These are phyloP conservation scores for Coleophora flavipennella DNA, from an alignment of 2,888 invertebrate species.

Conservation along the genomic window DNA sequence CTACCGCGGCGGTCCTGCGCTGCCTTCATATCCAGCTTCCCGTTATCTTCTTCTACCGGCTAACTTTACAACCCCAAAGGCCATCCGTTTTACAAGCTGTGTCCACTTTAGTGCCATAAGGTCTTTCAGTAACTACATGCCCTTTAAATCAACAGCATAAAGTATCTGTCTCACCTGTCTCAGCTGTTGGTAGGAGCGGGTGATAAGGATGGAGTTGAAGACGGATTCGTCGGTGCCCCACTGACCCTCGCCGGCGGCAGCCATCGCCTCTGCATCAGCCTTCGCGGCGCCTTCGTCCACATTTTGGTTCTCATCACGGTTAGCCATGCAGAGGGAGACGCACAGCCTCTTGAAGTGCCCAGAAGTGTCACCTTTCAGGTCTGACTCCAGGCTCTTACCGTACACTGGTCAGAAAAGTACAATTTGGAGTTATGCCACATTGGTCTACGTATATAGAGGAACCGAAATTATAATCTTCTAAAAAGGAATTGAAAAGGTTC, in stretches of 20 bases:
- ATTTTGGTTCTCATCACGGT: conserved; percentile 91
- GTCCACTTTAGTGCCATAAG: no score
- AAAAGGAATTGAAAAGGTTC: no score
- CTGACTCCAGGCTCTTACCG: conserved; percentile 85
- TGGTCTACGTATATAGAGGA: no score
- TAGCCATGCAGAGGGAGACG: conserved; percentile 89
- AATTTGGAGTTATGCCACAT: not conserved
- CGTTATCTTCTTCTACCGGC: no score
- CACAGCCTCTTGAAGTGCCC: conserved; percentile 95
- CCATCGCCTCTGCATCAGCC: conserved; percentile 86
- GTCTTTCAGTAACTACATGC: no score
- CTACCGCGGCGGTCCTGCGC: no score
- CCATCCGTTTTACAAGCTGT: no score
- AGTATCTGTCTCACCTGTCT: conserved; percentile 70
- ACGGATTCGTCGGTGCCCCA: conserved; percentile 94
- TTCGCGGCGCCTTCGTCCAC: conserved; percentile 86
- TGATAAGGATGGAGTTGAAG: conserved; percentile 88
- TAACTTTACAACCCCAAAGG: no score
- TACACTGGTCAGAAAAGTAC: conserved; percentile 75
- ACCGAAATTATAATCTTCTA: no score
- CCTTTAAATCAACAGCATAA: no score
- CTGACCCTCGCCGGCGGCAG: conserved; percentile 84
- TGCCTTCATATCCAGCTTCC: no score
- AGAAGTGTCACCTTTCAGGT: conserved; percentile 92
- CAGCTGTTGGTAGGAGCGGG: conserved; percentile 91